Percentiles rank a stretch among this genome's conserved stretches.
Conservation (phyloP, 2,797 vertebrate species). For the Syndactyla subalaris region DNA sequence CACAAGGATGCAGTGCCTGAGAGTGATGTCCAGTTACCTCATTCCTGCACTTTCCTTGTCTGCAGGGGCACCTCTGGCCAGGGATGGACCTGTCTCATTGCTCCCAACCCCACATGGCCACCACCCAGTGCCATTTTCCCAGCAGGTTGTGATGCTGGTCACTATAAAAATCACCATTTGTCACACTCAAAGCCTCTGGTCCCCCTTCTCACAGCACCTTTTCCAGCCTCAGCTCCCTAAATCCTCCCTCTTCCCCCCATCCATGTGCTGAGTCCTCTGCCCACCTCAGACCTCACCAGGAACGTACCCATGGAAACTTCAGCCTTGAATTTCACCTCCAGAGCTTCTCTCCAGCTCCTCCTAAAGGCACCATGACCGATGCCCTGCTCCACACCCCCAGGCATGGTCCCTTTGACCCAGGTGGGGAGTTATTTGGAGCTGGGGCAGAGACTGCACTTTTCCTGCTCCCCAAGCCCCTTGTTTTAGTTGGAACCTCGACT, state of each 20-base stretch:
- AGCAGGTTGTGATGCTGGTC: not conserved
- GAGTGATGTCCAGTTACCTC: accelerated
- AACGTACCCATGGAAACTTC: not conserved
- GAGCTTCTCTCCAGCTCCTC: not conserved
- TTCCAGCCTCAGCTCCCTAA: not conserved
- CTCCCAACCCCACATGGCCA: not conserved
- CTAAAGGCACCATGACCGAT: accelerated
- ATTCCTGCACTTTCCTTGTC: not conserved
- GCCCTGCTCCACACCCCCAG: not conserved
- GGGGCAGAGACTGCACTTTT: not conserved
- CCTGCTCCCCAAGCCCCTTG: not conserved
- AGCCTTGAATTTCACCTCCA: not conserved
- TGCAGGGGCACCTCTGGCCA: not conserved
- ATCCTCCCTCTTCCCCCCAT: not conserved
- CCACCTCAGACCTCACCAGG: not conserved
- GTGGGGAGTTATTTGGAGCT: accelerated
- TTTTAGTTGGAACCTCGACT: not conserved
- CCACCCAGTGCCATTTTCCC: not conserved
- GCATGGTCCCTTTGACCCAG: not conserved
- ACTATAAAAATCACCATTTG: not conserved
- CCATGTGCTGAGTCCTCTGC: not conserved
- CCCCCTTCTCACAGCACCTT: not conserved
- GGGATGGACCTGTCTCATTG: not conserved
- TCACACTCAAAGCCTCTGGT: not conserved
- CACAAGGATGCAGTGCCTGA: not conserved